Evolutionary conservation across 2,797 vertebrate genomes (phyloP).

Genomic region (Pantherophis vulpinus): DNA sequence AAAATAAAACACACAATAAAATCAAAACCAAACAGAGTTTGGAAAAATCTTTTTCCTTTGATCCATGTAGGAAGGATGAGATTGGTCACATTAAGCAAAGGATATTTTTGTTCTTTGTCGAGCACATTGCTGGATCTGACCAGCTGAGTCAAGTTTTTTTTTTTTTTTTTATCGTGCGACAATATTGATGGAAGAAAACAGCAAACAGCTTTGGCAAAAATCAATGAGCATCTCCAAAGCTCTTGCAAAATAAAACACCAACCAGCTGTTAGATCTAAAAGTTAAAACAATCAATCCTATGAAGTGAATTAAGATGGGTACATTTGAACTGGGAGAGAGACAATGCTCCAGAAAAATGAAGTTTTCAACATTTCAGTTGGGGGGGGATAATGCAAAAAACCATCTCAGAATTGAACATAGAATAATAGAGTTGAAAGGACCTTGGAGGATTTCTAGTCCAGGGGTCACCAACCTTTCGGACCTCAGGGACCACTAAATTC

Average conservation of each 20-base stretch:
- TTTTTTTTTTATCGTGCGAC: conserved; percentile 9
- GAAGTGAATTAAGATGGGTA: background rate
- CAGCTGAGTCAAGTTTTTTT: conserved; percentile 17
- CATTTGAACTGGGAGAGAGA: background rate
- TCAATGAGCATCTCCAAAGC: conserved; percentile 22
- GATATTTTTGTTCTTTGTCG: background rate
- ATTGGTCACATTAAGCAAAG: background rate
- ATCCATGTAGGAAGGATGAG: background rate
- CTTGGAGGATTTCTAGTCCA: too few relatives aligned
- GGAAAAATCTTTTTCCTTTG: background rate
- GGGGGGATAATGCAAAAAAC: too few relatives aligned
- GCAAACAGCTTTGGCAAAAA: conserved; percentile 17
- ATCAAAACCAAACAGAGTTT: background rate
- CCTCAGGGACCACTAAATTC: too few relatives aligned
- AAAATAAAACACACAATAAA: background rate
- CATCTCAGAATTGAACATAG: too few relatives aligned
- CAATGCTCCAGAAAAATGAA: background rate
- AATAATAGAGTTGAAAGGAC: too few relatives aligned
- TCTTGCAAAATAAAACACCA: conserved; percentile 27
- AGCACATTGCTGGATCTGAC: background rate
- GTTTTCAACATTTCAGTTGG: background rate
- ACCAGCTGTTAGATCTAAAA: conserved; percentile 31
- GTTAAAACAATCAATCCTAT: conserved; percentile 29
- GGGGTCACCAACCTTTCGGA: too few relatives aligned
- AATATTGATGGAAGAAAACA: conserved; percentile 37